phyloP scores from a whole-genome alignment of 2,113 vertebrate genomes.

The Halcyon malimbica region DNA sequence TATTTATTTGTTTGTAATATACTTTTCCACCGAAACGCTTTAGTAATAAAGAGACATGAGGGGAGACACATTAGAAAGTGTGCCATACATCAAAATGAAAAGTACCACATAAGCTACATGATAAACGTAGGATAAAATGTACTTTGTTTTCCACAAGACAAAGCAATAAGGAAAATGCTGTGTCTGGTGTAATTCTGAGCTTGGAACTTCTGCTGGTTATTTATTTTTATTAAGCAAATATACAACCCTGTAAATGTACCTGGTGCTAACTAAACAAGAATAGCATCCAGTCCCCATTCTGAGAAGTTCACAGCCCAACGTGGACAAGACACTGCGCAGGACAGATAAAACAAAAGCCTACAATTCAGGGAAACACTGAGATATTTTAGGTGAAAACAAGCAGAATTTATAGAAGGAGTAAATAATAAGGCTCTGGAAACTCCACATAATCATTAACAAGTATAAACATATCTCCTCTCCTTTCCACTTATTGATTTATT shows the following conservation, averaged over 20 bases:
- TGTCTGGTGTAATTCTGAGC: slow-evolving; percentile 59
- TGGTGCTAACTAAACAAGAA: slow-evolving; percentile 51
- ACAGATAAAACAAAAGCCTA: background rate
- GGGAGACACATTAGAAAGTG: slow-evolving; percentile 59
- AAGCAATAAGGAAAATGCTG: slow-evolving; percentile 68
- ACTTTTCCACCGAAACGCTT: slow-evolving; percentile 61
- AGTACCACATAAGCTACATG: slow-evolving; percentile 65
- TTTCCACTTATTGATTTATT: slow-evolving; percentile 55
- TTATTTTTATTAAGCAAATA: slow-evolving; percentile 71
- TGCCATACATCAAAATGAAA: slow-evolving; percentile 71
- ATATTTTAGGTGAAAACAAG: background rate
- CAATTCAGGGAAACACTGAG: background rate
- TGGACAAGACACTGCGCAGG: background rate
- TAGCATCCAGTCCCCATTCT: background rate
- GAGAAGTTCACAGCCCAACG: background rate
- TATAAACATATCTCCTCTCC: slow-evolving; percentile 38
- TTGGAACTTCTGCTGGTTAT: slow-evolving; percentile 52
- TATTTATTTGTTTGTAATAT: slow-evolving; percentile 70
- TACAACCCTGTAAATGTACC: slow-evolving; percentile 45
- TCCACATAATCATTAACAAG: slow-evolving; percentile 36
- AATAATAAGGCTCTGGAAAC: background rate
- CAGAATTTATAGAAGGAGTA: background rate
- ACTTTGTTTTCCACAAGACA: slow-evolving; percentile 67
- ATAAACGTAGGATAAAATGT: slow-evolving; percentile 65
- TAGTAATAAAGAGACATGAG: slow-evolving; percentile 71